A percentile compares a stretch with the other conserved stretches of the same genome.
These are phyloP conservation scores for Ichneumoninae sp. DNA, from an alignment of 2,888 invertebrate genomes.

Conservation along the genomic window DNA sequence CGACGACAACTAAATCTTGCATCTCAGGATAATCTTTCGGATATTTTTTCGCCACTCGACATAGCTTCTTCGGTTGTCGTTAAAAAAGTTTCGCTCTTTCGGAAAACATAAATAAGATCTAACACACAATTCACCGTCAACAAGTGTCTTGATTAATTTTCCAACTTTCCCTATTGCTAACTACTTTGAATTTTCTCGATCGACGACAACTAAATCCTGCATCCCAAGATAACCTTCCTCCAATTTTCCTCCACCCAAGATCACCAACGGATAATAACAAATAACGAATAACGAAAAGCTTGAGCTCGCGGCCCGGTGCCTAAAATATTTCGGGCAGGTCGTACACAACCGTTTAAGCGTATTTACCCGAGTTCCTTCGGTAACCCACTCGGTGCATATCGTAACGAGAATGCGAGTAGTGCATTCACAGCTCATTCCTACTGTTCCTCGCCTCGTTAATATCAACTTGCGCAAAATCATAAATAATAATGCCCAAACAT, in stretches of 20 bases:
- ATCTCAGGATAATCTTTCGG: not conserved
- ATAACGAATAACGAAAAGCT: not conserved
- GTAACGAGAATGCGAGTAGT: not conserved
- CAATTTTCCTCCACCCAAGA: no score
- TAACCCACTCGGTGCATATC: conserved; percentile 1
- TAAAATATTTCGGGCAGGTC: not conserved
- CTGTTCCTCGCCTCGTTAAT: conserved; percentile 19
- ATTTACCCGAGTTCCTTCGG: not conserved
- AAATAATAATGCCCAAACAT: conserved; percentile 25
- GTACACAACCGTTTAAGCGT: not conserved
- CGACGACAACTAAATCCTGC: not conserved
- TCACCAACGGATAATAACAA: not conserved
- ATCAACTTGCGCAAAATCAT: conserved; percentile 21
- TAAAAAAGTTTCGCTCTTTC: not conserved
- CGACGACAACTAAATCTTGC: not conserved
- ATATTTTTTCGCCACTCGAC: no score
- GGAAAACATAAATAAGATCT: not conserved
- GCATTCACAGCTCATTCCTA: not conserved
- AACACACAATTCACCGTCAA: not conserved
- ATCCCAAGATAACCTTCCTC: not conserved
- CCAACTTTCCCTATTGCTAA: no score
- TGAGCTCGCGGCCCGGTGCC: not conserved
- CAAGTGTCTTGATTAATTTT: no score
- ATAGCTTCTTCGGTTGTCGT: no score
- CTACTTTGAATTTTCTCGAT: no score